phyloP scores from a whole-genome alignment of 2,888 invertebrate genomes.

The Zygaena filipendulae region DNA sequence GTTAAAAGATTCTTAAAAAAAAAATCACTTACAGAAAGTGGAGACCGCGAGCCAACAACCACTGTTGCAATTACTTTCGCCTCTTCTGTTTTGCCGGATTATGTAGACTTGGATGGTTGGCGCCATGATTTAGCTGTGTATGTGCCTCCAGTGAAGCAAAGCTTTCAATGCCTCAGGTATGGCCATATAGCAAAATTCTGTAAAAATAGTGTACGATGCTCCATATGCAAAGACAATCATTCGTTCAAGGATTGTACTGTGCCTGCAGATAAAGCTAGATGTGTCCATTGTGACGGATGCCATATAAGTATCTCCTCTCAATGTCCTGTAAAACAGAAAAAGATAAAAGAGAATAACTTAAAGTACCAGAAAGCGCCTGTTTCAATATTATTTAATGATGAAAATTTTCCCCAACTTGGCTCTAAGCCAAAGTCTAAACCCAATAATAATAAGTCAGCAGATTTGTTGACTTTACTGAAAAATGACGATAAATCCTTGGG shows the following conservation, averaged over 20 bases:
- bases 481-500: neutral
- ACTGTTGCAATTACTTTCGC: neutral
- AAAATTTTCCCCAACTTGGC: neutral
- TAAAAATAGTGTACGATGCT: constrained; percentile 10
- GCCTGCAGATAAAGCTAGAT: constrained; percentile 2
- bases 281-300: constrained; percentile 7
- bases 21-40: neutral
- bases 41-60: neutral
- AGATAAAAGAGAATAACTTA: constrained; percentile 7
- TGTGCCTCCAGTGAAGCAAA: constrained; percentile 11
- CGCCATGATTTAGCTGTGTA: constrained; percentile 3
- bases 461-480: neutral
- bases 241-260: constrained; percentile 7
- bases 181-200: constrained; percentile 13
- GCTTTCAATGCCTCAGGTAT: constrained; percentile 10
- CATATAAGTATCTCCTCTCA: constrained; percentile 7
- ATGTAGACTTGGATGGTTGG: constrained; percentile 8
- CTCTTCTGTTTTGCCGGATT: constrained; percentile 6
- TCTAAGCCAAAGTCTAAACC: too few species aligned
- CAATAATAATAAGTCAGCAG: neutral
- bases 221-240: constrained; percentile 8
- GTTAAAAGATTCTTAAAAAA: neutral
- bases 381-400: neutral
- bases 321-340: constrained; percentile 8
- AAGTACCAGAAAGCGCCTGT: constrained; percentile 1